Conservation (phyloP, 2,888 invertebrate species). For the Agrenia bidenticulata region DNA sequence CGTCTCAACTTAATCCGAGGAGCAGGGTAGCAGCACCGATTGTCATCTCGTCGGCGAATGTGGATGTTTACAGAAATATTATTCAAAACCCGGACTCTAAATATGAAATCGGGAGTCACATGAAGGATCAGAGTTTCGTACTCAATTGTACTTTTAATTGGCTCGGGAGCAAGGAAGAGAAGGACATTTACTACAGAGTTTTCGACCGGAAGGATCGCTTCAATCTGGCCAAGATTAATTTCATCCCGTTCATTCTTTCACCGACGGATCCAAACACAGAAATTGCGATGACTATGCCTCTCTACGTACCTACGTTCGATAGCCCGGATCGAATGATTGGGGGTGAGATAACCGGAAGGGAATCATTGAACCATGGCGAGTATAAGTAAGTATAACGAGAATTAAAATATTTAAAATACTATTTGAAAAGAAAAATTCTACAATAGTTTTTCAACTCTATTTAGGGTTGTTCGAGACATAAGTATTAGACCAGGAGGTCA, state of each 20-base stretch:
- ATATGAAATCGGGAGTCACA: constrained; percentile 93
- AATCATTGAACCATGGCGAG: constrained; percentile 73
- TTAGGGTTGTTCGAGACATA: constrained; percentile 83
- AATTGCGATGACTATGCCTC: constrained; percentile 72
- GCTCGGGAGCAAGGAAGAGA: constrained; percentile 76
- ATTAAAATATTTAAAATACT: neutral
- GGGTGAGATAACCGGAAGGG: constrained; percentile 90
- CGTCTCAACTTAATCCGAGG: constrained; percentile 76
- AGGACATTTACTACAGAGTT: constrained; percentile 62
- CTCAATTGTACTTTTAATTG: constrained; percentile 95
- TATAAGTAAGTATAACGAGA: constrained; percentile 61
- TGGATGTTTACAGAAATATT: constrained; percentile 84
- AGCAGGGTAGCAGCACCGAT: constrained; percentile 90
- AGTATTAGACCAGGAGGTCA: constrained; percentile 91
- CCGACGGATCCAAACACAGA: constrained; percentile 86
- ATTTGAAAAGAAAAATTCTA: neutral
- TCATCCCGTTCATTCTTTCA: constrained; percentile 86
- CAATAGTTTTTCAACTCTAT: neutral
- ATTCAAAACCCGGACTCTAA: constrained; percentile 85
- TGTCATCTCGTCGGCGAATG: constrained; percentile 81
- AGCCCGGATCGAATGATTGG: constrained; percentile 73
- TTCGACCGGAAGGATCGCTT: constrained; percentile 80
- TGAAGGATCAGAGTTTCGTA: constrained; percentile 87
- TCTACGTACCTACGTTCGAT: constrained; percentile 77
- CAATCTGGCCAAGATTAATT: constrained; percentile 87